These are phyloP conservation scores for Strigamia transsilvanica DNA, from an alignment of 2,888 invertebrate species.

Conservation along the genomic window DNA sequence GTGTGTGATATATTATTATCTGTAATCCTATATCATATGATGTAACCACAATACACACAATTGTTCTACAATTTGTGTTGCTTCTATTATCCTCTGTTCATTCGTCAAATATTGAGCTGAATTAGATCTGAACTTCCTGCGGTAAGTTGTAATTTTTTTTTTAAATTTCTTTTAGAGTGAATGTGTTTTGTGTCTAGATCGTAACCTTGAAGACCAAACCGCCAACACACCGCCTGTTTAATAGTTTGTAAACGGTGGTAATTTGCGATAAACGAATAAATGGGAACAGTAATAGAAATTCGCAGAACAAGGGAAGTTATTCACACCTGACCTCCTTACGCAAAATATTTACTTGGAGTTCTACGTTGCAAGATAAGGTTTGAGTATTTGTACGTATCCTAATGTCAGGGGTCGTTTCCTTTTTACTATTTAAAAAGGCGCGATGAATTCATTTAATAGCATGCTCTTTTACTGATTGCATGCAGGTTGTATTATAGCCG, in stretches of 20 bases:
- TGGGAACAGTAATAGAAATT: conserved; percentile 2
- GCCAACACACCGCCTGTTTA: conserved; percentile 2
- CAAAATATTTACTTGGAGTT: background rate
- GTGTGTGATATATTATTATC: too few species aligned
- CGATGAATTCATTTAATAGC: conserved; percentile 2
- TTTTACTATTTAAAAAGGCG: background rate
- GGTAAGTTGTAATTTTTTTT: background rate
- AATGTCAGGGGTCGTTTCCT: conserved; percentile 6
- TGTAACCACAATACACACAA: too few species aligned
- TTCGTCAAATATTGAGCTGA: background rate
- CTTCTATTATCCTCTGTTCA: too few species aligned
- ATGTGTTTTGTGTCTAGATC: background rate
- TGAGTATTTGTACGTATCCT: background rate
- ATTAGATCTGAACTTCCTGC: background rate
- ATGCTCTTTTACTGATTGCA: background rate
- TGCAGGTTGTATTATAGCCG: too few species aligned
- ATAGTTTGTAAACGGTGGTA: background rate
- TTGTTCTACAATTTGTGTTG: too few species aligned
- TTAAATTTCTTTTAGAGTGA: background rate
- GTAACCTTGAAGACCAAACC: background rate
- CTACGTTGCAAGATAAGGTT: background rate
- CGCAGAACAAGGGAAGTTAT: background rate
- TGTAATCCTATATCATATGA: too few species aligned
- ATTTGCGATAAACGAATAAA: background rate
- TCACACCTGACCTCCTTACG: conserved; percentile 8